A percentile compares a stretch with the other conserved stretches of the same genome.
Conservation (phyloP, 30 jellyfish, hydroid and myxozoan species). For the Calvadosia cruxmelitensis region DNA sequence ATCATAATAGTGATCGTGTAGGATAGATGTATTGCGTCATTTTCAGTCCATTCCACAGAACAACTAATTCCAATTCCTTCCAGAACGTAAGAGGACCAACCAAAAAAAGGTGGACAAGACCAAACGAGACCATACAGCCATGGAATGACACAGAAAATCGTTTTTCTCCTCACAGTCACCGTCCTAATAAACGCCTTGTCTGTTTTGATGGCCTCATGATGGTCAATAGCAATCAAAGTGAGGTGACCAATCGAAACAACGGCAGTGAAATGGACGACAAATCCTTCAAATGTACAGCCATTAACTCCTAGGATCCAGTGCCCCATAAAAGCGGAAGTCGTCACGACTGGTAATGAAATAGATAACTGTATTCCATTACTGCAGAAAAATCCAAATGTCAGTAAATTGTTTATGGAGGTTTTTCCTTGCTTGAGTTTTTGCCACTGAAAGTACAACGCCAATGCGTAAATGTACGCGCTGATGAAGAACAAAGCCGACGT, state of each 20-base stretch:
- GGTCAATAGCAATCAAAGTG: neutral
- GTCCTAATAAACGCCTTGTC: neutral
- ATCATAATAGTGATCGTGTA: slow-evolving; percentile 10
- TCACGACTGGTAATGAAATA: neutral
- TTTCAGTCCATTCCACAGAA: slow-evolving; percentile 29
- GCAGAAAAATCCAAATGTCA: neutral
- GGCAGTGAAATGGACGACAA: neutral
- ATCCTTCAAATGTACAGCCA: neutral
- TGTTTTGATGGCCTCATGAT: neutral
- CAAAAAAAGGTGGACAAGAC: slow-evolving; percentile 25
- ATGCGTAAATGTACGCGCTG: neutral
- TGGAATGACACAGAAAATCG: neutral
- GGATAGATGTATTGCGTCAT: slow-evolving; percentile 13
- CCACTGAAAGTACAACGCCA: neutral
- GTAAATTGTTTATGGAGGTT: neutral
- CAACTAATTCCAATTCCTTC: slow-evolving; percentile 43
- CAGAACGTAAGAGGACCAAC: slow-evolving; percentile 33
- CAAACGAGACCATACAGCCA: slow-evolving; percentile 43
- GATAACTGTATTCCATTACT: neutral
- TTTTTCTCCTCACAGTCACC: slow-evolving; percentile 11
- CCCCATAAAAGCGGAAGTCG: neutral
- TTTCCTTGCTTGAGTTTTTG: neutral
- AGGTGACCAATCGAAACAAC: neutral
- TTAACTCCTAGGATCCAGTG: neutral
- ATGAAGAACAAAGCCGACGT: neutral